These are phyloP conservation scores for Drosophila quadrilineata DNA, from an alignment of 1,140 invertebrate species.

Conservation along the genomic window DNA sequence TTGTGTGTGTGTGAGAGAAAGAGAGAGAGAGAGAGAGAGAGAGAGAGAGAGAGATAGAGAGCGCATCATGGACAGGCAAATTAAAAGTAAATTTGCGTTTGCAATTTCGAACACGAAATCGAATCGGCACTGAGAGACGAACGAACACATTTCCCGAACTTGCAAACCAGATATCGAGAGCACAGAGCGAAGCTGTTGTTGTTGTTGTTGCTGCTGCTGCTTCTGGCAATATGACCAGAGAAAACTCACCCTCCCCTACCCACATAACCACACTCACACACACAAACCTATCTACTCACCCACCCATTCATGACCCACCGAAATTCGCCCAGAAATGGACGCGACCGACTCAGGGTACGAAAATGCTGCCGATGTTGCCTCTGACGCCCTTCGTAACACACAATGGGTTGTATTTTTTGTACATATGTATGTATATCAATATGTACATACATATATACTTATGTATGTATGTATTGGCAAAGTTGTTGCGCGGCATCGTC, in stretches of 20 bases:
- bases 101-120: slow-evolving; percentile 23
- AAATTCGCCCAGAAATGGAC: too few species aligned
- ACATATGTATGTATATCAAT: slow-evolving; percentile 11
- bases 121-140: slow-evolving; percentile 8
- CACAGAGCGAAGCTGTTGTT: slow-evolving; percentile 32
- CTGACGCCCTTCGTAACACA: not conserved
- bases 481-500: slow-evolving; percentile 45
- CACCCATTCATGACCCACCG: too few species aligned
- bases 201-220: too few species aligned
- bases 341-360: slow-evolving; percentile 7
- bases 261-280: slow-evolving; percentile 19
- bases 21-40: not conserved
- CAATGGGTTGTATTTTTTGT: not conserved
- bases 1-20: not conserved
- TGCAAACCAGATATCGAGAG: slow-evolving; percentile 18
- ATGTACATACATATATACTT: slow-evolving; percentile 11
- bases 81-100: slow-evolving; percentile 41
- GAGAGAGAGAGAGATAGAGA: not conserved
- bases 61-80: slow-evolving; percentile 15
- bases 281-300: too few species aligned
- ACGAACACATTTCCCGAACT: not conserved
- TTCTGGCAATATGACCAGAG: slow-evolving; percentile 23
- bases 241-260: slow-evolving; percentile 7
- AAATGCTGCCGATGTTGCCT: not conserved
- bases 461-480: slow-evolving; percentile 31